Evolutionary conservation across 2,113 vertebrate genomes (phyloP), one percentile per base, ranked within the genome.

Genomic region (Tricholaema leucomelas): DNA sequence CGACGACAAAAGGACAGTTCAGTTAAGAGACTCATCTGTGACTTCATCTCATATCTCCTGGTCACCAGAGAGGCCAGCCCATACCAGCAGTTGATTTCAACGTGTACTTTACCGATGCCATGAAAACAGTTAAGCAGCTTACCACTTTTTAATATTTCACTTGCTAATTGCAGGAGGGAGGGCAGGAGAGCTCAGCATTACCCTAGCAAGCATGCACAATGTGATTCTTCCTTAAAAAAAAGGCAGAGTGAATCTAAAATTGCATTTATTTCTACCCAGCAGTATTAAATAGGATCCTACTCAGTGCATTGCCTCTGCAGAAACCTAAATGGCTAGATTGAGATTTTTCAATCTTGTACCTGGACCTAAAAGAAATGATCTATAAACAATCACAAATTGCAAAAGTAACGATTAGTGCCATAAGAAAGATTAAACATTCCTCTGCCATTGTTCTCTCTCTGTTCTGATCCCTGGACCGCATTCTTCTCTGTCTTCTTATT

Each of bases 401-500:
- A 98, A 98, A 98, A 96, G 97, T 97, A 97, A 97, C 97, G 98
- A 98, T 98, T 98, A 98, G 97, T 97, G 97, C 97, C 97, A 97
- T 98, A 98, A 98, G 96, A 98, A 98, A 98, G 98, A 98, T 98
- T 98, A 98, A 98, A 98, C 97, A 97, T 98, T 97, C 97, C 96
- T 95, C 91, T 97, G 93, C 97, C 97, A 98, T 98, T 98, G 98
- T 98, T 98, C 97, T 97, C 96, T 84, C 97, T 97, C 96, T 96
- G 94, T 96, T 97, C 97, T 97, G 96, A 97, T 97, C 96, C 96
- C 80, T 35, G 61, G 96, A 95, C 95, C 2, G 73, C 97, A 98
- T 98, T 97, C 97, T 97, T 98, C 98, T 98, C 97, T 98, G 98
- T 98, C 98, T 97, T 97, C 97, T 98, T 98, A 98, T 98, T 98